Evolutionary conservation across 2,797 vertebrate species (phyloP).

Genomic region (Heteromormyrus szaboi): DNA sequence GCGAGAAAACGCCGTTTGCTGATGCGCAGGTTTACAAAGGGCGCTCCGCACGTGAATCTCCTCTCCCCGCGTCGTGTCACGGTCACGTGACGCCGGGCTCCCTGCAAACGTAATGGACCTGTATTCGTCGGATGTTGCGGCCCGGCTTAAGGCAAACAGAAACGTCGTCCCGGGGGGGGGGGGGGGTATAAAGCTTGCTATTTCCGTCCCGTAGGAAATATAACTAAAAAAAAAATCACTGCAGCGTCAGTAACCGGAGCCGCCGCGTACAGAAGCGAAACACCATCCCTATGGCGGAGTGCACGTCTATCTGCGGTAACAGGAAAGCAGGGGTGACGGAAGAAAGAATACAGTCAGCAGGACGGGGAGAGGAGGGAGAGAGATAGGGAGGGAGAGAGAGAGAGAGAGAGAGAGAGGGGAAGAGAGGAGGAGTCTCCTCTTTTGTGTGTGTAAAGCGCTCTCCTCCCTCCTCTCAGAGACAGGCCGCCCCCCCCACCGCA

Average conservation of each 20-base stretch:
- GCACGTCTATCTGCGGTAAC: constrained; percentile 32
- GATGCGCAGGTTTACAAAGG: not conserved
- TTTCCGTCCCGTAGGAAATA: constrained; percentile 3
- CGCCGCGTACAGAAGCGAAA: constrained; percentile 35
- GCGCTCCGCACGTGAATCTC: not conserved
- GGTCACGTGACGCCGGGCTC: not conserved
- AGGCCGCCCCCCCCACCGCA: constrained; percentile 45
- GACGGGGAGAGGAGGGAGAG: constrained; percentile 31
- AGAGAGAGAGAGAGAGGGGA: constrained; percentile 49
- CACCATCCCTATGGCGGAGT: constrained; percentile 23
- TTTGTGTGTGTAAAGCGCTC: constrained; percentile 54
- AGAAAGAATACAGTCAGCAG: constrained; percentile 27
- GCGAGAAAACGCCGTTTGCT: not conserved
- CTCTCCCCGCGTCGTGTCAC: not conserved
- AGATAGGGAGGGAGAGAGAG: constrained; percentile 43
- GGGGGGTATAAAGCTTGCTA: not conserved
- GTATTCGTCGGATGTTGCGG: not conserved
- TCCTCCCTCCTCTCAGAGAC: constrained; percentile 61
- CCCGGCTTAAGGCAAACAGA: not conserved
- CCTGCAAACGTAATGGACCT: not conserved
- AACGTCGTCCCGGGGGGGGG: not conserved
- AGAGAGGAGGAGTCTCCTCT: constrained; percentile 66
- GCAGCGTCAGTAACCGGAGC: not conserved
- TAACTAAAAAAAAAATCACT: not conserved
- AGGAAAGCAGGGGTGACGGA: constrained; percentile 39